These are phyloP conservation scores for Pipistrellus kuhlii DNA, from an alignment of 2,797 vertebrate genomes.

Conservation along the genomic window DNA sequence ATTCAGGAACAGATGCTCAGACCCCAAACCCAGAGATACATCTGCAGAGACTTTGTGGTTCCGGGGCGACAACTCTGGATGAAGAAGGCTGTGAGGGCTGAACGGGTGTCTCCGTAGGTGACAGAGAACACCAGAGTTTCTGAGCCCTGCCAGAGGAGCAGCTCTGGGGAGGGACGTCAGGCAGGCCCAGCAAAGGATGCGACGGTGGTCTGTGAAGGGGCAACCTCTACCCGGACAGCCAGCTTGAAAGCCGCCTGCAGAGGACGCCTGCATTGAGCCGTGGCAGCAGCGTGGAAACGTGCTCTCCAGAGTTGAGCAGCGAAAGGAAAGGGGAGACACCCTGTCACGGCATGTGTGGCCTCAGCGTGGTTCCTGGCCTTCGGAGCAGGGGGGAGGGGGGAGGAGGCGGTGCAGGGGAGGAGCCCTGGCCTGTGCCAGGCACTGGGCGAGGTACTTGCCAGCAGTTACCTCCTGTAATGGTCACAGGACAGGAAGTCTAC, in stretches of 20 bases:
- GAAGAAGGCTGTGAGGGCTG: background rate
- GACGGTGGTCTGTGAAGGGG: background rate
- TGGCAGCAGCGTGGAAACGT: rapidly evolving
- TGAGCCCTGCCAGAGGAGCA: background rate
- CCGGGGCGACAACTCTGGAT: background rate
- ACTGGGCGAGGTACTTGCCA: rapidly evolving
- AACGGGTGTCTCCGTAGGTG: background rate
- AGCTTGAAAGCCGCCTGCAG: rapidly evolving
- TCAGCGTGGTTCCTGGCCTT: background rate
- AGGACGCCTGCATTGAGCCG: rapidly evolving
- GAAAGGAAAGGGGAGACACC: background rate
- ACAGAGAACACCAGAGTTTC: background rate
- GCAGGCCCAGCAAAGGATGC: rapidly evolving
- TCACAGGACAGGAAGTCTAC: background rate
- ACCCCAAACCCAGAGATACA: background rate
- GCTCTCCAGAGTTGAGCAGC: background rate
- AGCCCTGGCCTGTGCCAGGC: background rate
- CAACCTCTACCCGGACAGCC: background rate
- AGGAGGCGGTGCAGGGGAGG: background rate
- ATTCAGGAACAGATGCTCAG: conserved; percentile 15
- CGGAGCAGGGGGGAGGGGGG: background rate
- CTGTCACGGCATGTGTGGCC: background rate
- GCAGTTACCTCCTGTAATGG: background rate
- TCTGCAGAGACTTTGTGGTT: background rate
- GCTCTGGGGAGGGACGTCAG: background rate